Conservation (phyloP, 2,113 vertebrate genomes). For the Hirundichthys speculiger region DNA sequence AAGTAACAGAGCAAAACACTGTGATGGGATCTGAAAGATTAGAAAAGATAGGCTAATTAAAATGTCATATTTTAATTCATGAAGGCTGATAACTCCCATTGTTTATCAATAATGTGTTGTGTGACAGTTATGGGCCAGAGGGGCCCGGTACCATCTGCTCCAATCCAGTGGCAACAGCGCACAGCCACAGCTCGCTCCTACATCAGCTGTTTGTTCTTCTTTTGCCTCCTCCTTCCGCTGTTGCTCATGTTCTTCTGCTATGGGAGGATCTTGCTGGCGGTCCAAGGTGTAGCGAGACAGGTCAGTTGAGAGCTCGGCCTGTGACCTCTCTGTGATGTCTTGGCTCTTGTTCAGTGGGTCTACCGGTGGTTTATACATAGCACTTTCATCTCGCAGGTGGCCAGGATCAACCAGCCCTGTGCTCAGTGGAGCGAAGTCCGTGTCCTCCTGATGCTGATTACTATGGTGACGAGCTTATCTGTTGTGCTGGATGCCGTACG, state of each 20-base stretch:
- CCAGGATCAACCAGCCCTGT: conserved; percentile 12
- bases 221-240: conserved; percentile 60
- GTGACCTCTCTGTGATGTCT: conserved; percentile 29
- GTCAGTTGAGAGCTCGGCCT: conserved; percentile 28
- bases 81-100: background rate
- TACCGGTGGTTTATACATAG: background rate
- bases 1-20: too few species aligned
- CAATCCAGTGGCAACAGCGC: conserved; percentile 53
- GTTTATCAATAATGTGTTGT: conserved; percentile 2
- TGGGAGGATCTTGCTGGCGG: conserved; percentile 56
- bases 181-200: conserved; percentile 50
- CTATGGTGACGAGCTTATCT: conserved; percentile 64
- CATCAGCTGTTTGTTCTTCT: conserved; percentile 56
- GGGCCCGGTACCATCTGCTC: conserved; percentile 60
- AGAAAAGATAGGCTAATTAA: too few species aligned
- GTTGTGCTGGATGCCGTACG: conserved; percentile 65
- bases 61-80: too few species aligned
- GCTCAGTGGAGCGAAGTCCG: conserved; percentile 34
- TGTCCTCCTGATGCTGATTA: conserved; percentile 51
- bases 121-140: conserved; percentile 56
- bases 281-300: conserved; percentile 23
- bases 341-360: background rate
- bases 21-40: too few species aligned
- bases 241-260: conserved; percentile 65
- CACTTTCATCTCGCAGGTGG: conserved; percentile 28